Evolutionary conservation across 2,797 vertebrate genomes (phyloP).

Genomic region (Pogonophryne albipinna): DNA sequence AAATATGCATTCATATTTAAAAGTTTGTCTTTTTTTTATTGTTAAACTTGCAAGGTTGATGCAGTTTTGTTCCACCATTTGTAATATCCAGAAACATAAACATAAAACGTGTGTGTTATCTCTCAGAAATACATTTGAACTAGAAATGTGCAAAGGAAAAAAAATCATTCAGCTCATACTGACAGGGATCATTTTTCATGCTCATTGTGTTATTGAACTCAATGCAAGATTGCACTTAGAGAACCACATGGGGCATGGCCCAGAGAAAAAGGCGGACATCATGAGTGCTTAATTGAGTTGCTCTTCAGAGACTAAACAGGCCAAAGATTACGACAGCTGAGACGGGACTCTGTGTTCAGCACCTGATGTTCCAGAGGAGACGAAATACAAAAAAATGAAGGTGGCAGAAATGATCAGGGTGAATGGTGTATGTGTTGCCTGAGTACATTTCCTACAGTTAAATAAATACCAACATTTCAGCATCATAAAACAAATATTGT

Average conservation of each 20-base stretch:
- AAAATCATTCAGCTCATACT: not conserved
- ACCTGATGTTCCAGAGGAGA: not conserved
- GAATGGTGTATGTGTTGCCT: not conserved
- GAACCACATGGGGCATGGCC: constrained; percentile 45
- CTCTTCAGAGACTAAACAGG: constrained; percentile 28
- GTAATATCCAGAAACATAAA: too few relatives aligned
- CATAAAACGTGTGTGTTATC: not conserved
- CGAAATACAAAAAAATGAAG: not conserved
- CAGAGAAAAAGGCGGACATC: too few relatives aligned
- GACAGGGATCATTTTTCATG: constrained; percentile 42
- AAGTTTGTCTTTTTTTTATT: not conserved
- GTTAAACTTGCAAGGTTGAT: not conserved
- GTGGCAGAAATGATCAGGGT: not conserved
- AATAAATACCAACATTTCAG: not conserved
- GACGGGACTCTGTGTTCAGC: constrained; percentile 13
- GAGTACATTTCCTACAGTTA: not conserved
- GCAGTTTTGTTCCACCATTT: not conserved
- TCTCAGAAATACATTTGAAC: constrained; percentile 4
- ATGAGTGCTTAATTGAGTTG: constrained; percentile 48
- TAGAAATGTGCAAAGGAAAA: not conserved
- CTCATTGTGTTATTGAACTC: constrained; percentile 47
- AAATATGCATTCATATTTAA: not conserved
- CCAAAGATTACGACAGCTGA: constrained; percentile 24
- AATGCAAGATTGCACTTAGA: constrained; percentile 43
- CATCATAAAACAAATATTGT: too few relatives aligned